Conservation (phyloP, 2,113 vertebrate species). For the Pituophis catenifer region DNA sequence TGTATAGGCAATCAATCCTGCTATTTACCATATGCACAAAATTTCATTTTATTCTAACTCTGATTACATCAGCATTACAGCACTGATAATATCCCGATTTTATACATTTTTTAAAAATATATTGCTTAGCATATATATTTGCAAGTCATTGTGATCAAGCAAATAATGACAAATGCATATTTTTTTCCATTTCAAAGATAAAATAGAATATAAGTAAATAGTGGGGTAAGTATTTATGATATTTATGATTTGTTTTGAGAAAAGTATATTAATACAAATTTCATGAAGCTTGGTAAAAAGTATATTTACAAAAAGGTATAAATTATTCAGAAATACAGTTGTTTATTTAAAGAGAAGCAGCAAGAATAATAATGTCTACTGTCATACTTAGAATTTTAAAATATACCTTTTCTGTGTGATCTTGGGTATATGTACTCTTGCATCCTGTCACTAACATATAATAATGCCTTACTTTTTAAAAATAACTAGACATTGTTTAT, state of each 20-base stretch:
- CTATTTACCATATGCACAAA: neutral
- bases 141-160: neutral
- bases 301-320: neutral
- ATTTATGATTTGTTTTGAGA: neutral
- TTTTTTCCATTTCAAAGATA: neutral
- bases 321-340: neutral
- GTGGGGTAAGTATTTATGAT: neutral
- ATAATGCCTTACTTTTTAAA: neutral
- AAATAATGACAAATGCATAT: neutral
- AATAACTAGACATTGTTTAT: neutral
- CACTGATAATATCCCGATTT: neutral
- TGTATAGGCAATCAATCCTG: neutral
- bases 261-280: neutral
- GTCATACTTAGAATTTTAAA: neutral
- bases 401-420: neutral
- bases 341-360: neutral
- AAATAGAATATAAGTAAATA: neutral
- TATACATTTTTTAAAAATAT: neutral
- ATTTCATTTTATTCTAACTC: neutral
- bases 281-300: neutral
- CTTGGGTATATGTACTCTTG: neutral
- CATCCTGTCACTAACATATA: neutral
- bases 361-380: neutral
- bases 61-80: neutral
- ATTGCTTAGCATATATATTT: neutral